A percentile compares a stretch with the other conserved stretches of the same genome.
phyloP scores from a whole-genome alignment of 2,113 vertebrate genomes.

The Hemiprocne comata region DNA sequence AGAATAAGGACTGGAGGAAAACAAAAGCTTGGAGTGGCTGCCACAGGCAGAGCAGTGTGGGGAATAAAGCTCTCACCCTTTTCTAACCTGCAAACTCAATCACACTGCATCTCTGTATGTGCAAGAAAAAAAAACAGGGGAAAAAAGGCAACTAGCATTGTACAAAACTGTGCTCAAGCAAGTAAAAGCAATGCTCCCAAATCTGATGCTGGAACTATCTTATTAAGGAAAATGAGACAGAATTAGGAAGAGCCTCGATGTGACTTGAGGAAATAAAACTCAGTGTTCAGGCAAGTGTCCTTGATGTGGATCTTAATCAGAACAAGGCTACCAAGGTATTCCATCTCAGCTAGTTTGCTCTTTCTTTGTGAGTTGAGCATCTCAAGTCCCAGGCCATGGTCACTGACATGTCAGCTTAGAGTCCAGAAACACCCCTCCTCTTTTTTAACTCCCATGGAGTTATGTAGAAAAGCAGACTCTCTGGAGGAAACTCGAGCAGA shows the following conservation, averaged over 20 bases:
- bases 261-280: not conserved
- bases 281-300: too few species aligned
- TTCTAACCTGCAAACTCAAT: not conserved
- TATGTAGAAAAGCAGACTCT: not conserved
- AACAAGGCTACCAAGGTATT: not conserved
- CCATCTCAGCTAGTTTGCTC: not conserved
- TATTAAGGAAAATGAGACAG: not conserved
- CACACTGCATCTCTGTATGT: too few species aligned
- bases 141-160: not conserved
- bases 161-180: not conserved
- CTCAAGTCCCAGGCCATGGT: fast-evolving
- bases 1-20: not conserved
- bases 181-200: not conserved
- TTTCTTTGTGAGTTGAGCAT: not conserved
- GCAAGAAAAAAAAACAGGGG: not conserved
- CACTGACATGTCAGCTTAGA: not conserved
- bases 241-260: not conserved
- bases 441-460: not conserved
- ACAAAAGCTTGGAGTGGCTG: not conserved
- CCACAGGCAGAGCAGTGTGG: not conserved
- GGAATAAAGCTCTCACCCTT: not conserved
- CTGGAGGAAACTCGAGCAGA: not conserved
- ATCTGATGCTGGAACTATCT: not conserved
- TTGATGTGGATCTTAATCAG: not conserved
- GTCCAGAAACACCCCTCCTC: not conserved